Evolutionary conservation across 2,113 vertebrate species (phyloP).

Genomic region (Scopus umbretta): DNA sequence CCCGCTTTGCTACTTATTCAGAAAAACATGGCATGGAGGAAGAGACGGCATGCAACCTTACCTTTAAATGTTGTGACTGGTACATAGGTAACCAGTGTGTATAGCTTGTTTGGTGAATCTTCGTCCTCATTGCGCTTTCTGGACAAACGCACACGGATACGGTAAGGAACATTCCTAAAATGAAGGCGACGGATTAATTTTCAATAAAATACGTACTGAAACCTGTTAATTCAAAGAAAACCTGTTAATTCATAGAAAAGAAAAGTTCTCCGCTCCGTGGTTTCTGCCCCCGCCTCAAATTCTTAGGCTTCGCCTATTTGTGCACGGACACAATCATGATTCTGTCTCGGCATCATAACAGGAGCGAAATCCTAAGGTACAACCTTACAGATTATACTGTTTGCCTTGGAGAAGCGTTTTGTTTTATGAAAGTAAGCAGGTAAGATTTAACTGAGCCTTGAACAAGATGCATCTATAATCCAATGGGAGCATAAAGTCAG

Average conservation of each 20-base stretch:
- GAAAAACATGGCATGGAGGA: accelerated
- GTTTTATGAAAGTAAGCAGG: not conserved
- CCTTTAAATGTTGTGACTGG: conserved; percentile 96
- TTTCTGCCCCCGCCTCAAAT: not conserved
- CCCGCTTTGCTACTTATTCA: not conserved
- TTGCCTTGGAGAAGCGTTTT: not conserved
- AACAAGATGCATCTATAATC: not conserved
- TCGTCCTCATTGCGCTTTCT: conserved; percentile 96
- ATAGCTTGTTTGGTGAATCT: conserved; percentile 95
- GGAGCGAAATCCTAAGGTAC: not conserved
- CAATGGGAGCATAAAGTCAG: not conserved
- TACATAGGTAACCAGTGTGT: conserved; percentile 92
- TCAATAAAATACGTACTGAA: not conserved
- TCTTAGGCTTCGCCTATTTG: not conserved
- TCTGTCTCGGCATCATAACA: not conserved
- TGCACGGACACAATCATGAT: not conserved
- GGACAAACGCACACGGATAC: conserved; percentile 90
- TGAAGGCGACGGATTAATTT: not conserved
- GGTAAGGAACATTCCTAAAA: conserved; percentile 90
- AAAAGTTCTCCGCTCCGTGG: not conserved
- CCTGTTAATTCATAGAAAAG: not conserved
- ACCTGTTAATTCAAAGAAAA: not conserved
- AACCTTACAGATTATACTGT: not conserved
- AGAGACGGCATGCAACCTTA: not conserved
- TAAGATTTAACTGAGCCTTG: not conserved